Evolutionary conservation across 2,113 vertebrate genomes (phyloP).

Genomic region (Lophochroa leadbeateri): DNA sequence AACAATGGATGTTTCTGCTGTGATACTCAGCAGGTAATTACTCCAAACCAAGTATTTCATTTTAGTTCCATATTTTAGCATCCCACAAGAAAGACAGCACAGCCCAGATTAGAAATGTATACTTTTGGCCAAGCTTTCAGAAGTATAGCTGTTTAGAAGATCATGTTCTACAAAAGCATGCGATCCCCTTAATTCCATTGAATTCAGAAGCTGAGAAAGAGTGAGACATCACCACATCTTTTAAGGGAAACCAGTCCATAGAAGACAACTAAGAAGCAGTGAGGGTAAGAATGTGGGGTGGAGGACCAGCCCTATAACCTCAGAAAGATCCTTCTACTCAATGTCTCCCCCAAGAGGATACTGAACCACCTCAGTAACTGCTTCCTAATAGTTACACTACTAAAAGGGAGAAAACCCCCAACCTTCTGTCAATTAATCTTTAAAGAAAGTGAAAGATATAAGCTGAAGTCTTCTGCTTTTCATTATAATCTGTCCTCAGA

Average conservation of each 20-base stretch:
- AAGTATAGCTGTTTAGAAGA: not conserved
- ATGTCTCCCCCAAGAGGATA: not conserved
- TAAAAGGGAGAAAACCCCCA: not conserved
- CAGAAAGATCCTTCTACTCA: not conserved
- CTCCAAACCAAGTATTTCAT: not conserved
- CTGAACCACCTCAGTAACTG: not conserved
- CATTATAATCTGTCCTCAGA: not conserved
- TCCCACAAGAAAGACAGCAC: not conserved
- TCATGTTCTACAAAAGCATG: not conserved
- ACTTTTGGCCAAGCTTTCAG: not conserved
- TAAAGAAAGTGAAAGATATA: not conserved
- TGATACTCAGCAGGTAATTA: not conserved
- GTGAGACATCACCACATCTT: rapidly evolving
- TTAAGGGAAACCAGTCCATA: not conserved
- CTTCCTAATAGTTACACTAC: not conserved
- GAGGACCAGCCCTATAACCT: not conserved
- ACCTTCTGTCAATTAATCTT: not conserved
- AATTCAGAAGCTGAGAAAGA: not conserved
- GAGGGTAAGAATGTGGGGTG: not conserved
- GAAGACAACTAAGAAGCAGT: not conserved
- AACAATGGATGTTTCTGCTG: not conserved
- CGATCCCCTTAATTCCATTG: not conserved
- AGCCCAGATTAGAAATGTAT: not conserved
- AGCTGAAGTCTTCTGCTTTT: not conserved
- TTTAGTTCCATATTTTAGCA: not conserved